These are phyloP conservation scores for Eulemur mongoz DNA, from an alignment of 2,797 vertebrate genomes.

Conservation along the genomic window DNA sequence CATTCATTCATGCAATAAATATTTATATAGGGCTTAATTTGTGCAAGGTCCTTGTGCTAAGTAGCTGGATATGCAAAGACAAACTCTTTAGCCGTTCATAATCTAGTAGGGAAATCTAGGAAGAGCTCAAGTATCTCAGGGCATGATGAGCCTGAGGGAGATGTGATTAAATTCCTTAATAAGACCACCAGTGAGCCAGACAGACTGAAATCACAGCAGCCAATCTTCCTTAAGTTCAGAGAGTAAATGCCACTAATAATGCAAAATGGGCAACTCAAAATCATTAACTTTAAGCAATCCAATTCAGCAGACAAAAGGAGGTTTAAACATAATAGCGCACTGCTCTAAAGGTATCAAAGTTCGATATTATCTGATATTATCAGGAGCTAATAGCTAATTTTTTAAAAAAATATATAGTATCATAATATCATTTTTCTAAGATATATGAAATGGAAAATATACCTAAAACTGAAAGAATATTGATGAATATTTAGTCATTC, in stretches of 20 bases:
- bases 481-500: neutral
- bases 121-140: neutral
- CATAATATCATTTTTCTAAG: neutral
- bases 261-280: conserved; percentile 9
- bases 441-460: neutral
- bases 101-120: neutral
- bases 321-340: neutral
- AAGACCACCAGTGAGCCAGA: neutral
- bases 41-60: neutral
- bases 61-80: neutral
- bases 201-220: neutral
- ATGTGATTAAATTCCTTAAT: neutral
- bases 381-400: no score
- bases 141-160: neutral
- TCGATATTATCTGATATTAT: neutral
- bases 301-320: neutral
- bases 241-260: neutral
- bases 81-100: neutral
- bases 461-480: neutral
- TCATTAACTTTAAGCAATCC: neutral
- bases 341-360: neutral
- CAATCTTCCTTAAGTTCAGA: neutral
- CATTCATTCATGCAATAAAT: neutral
- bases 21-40: neutral
- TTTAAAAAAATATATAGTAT: no score